Evolutionary conservation across 2,113 vertebrate genomes (phyloP).

Genomic region (Tychaedon coryphoeus): DNA sequence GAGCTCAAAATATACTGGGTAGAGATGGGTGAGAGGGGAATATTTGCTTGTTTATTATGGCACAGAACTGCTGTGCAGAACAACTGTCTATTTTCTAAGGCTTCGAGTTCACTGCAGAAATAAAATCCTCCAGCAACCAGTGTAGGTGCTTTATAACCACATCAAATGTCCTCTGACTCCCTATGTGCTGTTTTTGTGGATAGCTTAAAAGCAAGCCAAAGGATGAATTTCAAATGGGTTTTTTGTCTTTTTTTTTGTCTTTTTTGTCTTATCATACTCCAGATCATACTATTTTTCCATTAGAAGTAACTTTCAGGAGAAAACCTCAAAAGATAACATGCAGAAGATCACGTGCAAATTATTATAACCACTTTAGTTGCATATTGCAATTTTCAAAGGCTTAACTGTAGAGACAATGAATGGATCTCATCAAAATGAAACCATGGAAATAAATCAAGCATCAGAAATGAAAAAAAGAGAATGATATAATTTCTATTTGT

Average conservation of each 20-base stretch:
- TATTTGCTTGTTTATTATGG: conserved; percentile 24
- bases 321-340: conserved; percentile 11
- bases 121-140: conserved; percentile 6
- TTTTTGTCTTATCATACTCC: background rate
- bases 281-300: conserved; percentile 15
- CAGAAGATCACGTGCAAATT: background rate
- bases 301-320: conserved; percentile 24
- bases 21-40: background rate
- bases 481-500: conserved; percentile 75
- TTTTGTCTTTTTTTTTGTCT: background rate
- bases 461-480: conserved; percentile 69
- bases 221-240: background rate
- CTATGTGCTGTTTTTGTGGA: background rate
- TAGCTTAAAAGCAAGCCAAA: conserved; percentile 40
- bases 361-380: background rate
- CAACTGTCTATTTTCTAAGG: conserved; percentile 32
- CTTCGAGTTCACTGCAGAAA: conserved; percentile 23
- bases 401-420: conserved; percentile 63
- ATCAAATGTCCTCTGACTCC: conserved; percentile 28
- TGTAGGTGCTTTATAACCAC: conserved; percentile 39
- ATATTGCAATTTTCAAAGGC: conserved; percentile 59
- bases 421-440: conserved; percentile 70
- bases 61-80: background rate
- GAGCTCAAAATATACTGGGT: background rate
- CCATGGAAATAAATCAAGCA: conserved; percentile 71